Conservation (phyloP, 2,797 vertebrate genomes). For the Sebastes umbrosus region DNA sequence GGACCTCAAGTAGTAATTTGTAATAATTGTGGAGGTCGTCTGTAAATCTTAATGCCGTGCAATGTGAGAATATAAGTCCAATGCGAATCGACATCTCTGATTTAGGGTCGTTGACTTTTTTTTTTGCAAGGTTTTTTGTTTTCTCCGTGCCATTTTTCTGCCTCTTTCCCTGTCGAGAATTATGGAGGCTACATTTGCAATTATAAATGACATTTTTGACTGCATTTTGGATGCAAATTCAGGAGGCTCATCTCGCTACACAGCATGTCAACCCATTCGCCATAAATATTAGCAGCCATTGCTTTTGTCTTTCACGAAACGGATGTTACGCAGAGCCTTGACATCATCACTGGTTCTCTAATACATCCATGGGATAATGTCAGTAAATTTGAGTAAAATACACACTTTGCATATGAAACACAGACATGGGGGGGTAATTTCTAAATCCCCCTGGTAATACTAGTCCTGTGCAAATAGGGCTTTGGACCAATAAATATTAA, state of each 20-base stretch:
- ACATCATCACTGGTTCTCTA: too few species aligned
- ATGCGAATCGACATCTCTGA: neutral
- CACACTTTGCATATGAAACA: too few species aligned
- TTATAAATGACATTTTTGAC: too few species aligned
- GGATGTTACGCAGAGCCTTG: too few species aligned
- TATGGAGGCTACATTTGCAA: neutral
- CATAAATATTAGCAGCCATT: neutral
- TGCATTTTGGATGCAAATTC: too few species aligned
- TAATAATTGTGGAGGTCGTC: neutral
- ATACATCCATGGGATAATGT: too few species aligned
- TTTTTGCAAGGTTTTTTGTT: neutral
- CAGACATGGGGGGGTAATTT: too few species aligned
- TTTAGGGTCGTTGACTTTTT: neutral
- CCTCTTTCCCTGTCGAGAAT: neutral
- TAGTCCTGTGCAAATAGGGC: too few species aligned
- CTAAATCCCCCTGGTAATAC: too few species aligned
- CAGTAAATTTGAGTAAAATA: too few species aligned
- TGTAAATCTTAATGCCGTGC: neutral
- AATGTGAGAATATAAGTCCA: neutral
- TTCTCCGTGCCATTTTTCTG: neutral
- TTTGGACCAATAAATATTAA: neutral
- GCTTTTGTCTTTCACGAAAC: neutral
- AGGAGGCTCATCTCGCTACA: too few species aligned
- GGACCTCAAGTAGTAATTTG: neutral
- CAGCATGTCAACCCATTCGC: fast-evolving